phyloP scores from a whole-genome alignment of 35 echinoderm and acorn worm species.

The Strongylocentrotus purpuratus region DNA sequence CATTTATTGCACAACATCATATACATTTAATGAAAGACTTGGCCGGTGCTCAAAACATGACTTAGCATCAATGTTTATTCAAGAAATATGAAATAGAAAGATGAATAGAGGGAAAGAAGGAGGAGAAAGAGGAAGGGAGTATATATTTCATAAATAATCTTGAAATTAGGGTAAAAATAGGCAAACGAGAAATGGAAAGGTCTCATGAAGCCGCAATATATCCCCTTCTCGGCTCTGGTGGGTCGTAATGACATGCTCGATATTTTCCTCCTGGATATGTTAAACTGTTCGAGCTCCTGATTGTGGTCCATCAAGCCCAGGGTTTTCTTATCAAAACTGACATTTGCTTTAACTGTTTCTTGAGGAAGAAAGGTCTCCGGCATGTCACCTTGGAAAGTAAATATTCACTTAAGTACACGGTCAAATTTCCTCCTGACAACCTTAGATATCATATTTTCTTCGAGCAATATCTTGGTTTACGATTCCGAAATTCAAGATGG shows the following conservation, averaged over 20 bases:
- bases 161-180: neutral
- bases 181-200: neutral
- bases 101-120: neutral
- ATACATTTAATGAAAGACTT: neutral
- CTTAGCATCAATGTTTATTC: neutral
- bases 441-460: neutral
- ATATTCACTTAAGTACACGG: neutral
- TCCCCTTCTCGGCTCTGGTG: neutral
- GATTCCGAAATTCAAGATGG: neutral
- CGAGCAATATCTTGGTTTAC: neutral
- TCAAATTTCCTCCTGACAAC: neutral
- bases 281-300: neutral
- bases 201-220: neutral
- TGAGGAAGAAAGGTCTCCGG: neutral
- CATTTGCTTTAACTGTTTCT: neutral
- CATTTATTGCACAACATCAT: no score
- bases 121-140: neutral
- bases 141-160: neutral
- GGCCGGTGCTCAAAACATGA: neutral
- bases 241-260: neutral
- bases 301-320: neutral
- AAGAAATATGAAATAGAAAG: neutral
- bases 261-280: neutral
- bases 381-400: neutral
- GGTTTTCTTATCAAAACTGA: constrained; percentile 13